phyloP scores from a whole-genome alignment of 2,797 vertebrate genomes.

The Galago senegalensis region DNA sequence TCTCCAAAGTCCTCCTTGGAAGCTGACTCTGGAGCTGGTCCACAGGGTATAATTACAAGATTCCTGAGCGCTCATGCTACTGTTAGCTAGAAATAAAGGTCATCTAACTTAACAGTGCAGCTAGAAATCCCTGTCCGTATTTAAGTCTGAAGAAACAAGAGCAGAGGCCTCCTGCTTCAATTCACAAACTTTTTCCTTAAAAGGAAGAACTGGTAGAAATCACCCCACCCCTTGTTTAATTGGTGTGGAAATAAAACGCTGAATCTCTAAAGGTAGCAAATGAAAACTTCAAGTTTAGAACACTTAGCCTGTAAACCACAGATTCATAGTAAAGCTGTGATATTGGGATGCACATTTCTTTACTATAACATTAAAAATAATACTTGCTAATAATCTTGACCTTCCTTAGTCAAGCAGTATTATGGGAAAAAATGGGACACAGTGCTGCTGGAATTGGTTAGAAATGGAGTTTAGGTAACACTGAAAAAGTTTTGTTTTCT shows the following conservation, averaged over 20 bases:
- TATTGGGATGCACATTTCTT: background rate
- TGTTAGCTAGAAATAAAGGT: slow-evolving; percentile 76
- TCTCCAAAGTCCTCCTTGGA: slow-evolving; percentile 40
- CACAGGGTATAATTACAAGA: slow-evolving; percentile 72
- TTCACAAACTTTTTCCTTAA: slow-evolving; percentile 19
- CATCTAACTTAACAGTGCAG: slow-evolving; percentile 46
- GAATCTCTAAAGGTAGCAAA: slow-evolving; percentile 12
- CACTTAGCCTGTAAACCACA: background rate
- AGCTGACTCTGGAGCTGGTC: slow-evolving; percentile 63
- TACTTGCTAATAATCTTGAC: background rate
- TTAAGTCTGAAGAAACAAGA: slow-evolving; percentile 19
- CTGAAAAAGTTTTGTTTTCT: slow-evolving; percentile 39
- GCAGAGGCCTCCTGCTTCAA: background rate
- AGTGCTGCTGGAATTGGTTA: background rate
- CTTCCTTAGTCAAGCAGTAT: background rate
- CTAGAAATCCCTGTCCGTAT: slow-evolving; percentile 43
- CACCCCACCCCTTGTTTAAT: background rate
- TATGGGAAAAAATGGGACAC: background rate
- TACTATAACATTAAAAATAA: slow-evolving; percentile 19
- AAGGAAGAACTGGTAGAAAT: slow-evolving; percentile 24
- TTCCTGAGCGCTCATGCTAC: slow-evolving; percentile 39
- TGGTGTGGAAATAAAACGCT: slow-evolving; percentile 33
- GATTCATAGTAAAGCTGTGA: slow-evolving; percentile 16
- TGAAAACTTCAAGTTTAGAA: slow-evolving; percentile 30
- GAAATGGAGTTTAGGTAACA: background rate